Percentiles rank a stretch among this genome's conserved stretches.
phyloP scores from a whole-genome alignment of 2,113 vertebrate genomes.

The Craseonycteris thonglongyai region DNA sequence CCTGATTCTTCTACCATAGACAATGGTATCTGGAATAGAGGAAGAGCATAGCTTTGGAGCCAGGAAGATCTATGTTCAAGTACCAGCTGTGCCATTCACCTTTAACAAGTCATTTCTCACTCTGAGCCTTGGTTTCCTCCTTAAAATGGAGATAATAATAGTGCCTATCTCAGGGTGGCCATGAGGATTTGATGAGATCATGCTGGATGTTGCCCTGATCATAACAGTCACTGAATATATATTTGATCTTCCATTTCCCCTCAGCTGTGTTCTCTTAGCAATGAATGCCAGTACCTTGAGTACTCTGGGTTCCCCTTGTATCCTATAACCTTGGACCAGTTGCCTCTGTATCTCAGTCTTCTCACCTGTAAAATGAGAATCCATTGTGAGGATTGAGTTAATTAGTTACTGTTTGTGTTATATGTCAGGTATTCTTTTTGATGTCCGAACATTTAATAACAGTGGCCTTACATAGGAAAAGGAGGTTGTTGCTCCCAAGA shows the following conservation, averaged over 20 bases:
- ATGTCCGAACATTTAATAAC: neutral
- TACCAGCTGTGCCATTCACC: neutral
- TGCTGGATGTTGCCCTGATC: neutral
- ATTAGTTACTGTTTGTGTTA: neutral
- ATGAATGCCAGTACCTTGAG: neutral
- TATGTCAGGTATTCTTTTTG: neutral
- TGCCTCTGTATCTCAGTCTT: constrained; percentile 11
- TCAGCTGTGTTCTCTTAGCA: neutral
- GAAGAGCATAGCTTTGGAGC: neutral
- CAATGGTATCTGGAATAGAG: neutral
- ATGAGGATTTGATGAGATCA: neutral
- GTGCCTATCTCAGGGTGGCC: neutral
- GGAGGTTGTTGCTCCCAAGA: neutral
- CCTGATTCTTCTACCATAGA: neutral
- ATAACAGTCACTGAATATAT: neutral
- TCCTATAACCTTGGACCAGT: neutral
- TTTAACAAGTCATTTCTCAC: neutral
- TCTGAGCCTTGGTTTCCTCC: neutral
- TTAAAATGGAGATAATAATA: constrained; percentile 1
- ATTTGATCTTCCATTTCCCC: neutral
- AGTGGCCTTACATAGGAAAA: neutral
- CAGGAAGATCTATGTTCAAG: neutral
- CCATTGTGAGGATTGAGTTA: neutral
- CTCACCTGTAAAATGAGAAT: neutral
- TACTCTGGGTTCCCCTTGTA: neutral